These are phyloP conservation scores for Lepidochitona cinerea DNA, from an alignment of 2,888 invertebrate genomes.

Conservation along the genomic window DNA sequence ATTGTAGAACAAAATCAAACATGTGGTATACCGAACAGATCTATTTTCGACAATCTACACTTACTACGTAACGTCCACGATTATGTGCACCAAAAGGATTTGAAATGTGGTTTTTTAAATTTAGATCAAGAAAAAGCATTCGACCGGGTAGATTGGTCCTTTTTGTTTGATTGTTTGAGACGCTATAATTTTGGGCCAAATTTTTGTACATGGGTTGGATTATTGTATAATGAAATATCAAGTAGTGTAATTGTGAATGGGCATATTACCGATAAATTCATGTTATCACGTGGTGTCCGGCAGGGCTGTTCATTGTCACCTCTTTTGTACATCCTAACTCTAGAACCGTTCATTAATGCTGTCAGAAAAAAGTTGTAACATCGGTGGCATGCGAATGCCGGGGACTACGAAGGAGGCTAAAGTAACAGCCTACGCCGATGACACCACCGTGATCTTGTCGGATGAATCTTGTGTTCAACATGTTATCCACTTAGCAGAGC, in stretches of 20 bases:
- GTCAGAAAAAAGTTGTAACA: neutral
- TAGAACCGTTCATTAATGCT: neutral
- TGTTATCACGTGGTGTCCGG: neutral
- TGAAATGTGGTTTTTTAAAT: constrained; percentile 28
- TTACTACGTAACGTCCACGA: constrained; percentile 31
- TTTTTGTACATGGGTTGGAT: constrained; percentile 33
- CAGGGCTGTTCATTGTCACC: constrained; percentile 3
- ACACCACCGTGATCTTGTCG: constrained; percentile 8
- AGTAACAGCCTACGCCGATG: constrained; percentile 18
- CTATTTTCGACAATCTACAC: constrained; percentile 39
- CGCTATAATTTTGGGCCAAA: constrained; percentile 33
- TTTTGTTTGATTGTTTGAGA: constrained; percentile 30
- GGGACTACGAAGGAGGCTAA: constrained; percentile 7
- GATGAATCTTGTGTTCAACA: neutral
- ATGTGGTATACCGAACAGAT: constrained; percentile 32
- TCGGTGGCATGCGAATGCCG: constrained; percentile 20
- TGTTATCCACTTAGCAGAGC: neutral
- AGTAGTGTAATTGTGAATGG: neutral
- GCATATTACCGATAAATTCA: neutral
- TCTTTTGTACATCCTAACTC: neutral
- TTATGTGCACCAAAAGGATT: constrained; percentile 34
- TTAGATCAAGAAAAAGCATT: constrained; percentile 46
- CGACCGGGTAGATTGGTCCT: constrained; percentile 36
- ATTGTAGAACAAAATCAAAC: constrained; percentile 36
- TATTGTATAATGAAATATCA: constrained; percentile 27